Percentiles rank a stretch among this genome's conserved stretches.
phyloP scores from a whole-genome alignment of 1,140 invertebrate genomes.

The Orchestia grillus region DNA sequence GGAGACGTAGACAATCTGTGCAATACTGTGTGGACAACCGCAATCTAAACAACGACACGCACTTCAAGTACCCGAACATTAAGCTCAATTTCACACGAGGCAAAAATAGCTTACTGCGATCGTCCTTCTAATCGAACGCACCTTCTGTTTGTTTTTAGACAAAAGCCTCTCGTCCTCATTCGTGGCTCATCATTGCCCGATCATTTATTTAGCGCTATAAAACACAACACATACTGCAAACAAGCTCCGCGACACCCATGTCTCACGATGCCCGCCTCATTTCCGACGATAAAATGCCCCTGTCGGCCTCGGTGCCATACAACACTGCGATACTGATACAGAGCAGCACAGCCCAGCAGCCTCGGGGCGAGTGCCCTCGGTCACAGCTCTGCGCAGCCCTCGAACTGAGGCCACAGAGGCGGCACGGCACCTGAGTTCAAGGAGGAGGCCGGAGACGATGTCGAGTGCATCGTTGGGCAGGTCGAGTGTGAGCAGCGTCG shows the following conservation, averaged over 20 bases:
- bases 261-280: neutral
- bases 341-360: neutral
- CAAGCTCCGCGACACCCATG: neutral
- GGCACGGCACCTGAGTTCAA: constrained; percentile 79
- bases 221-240: neutral
- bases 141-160: neutral
- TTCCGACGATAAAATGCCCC: too few species aligned
- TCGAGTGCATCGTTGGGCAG: constrained; percentile 85
- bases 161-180: neutral
- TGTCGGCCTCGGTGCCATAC: neutral
- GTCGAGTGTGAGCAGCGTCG: constrained; percentile 81
- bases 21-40: neutral
- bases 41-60: too few species aligned
- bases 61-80: too few species aligned
- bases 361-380: too few species aligned
- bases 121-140: neutral
- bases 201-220: neutral
- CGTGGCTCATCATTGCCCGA: neutral
- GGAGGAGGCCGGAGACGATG: constrained; percentile 85
- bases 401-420: neutral
- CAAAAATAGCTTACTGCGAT: neutral
- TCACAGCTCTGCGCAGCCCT: neutral
- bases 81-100: neutral
- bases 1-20: neutral
- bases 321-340: neutral